Evolutionary conservation across 1,140 invertebrate species (phyloP), one percentile per base, ranked within the genome.

Genomic region (Bilobella aurantiaca): DNA sequence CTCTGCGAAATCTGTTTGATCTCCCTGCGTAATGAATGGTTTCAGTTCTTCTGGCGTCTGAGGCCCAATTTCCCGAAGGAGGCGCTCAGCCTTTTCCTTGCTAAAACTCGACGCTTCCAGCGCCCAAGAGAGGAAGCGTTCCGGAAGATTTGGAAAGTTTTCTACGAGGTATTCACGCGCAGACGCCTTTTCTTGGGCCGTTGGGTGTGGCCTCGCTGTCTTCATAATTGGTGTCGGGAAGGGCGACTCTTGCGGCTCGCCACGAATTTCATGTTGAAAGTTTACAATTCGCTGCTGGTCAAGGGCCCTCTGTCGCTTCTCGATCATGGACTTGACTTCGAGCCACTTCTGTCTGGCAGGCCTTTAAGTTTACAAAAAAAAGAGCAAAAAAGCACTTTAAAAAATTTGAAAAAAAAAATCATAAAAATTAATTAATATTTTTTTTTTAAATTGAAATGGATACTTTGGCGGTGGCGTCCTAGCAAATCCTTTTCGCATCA

Each of bases 291-390:
- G 65, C 32, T 67, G 65, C 57, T 72, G 67, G 37, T 69, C 68
- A 8, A 72, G 47, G 2, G 70, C 70, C 46, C 60, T 65, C 30
- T 72, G 65, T 16, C 71, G 63, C 42, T 69, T 69, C 57, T 72
- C 71, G 8, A 72, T 72, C 37, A 72, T 21, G 1, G 58, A 53
- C 58, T 72, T 72, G 3, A 72, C 63, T 66, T 72, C 71, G 25
- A 72, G 59, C 71, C 71, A 72, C 57, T 72, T 72, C 27, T 72
- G 71, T 34, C 71, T 3, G 0, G 71, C 71, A 2, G 71, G 71
- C 32, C 70, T 72, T n/a, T 27, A 62, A 27, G n/a, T n/a, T n/a
- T n/a, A n/a, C n/a, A n/a, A n/a, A n/a, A n/a, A n/a, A n/a, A n/a
- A n/a, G n/a, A n/a, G n/a, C n/a, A n/a, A 31, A 31, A 46, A 46